These are phyloP conservation scores for Pseudomugil gertrudae DNA, from an alignment of 2,797 vertebrate species.

Conservation along the genomic window DNA sequence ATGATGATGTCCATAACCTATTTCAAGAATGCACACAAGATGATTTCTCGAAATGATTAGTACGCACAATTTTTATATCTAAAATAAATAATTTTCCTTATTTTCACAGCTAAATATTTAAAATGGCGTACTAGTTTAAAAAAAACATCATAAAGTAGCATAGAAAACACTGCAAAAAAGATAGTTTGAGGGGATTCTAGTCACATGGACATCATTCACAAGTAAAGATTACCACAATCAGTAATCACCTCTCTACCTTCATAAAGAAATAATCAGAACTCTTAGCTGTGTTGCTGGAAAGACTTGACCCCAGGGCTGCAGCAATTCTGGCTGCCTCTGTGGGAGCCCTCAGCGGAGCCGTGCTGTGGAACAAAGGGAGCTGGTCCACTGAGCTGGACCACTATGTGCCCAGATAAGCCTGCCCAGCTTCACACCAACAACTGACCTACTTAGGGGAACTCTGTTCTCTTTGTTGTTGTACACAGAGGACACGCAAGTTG, in stretches of 20 bases:
- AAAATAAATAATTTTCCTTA: background rate
- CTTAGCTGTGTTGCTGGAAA: conserved; percentile 55
- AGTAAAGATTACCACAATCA: conserved; percentile 13
- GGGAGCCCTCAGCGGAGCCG: conserved; percentile 61
- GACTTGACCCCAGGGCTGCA: conserved; percentile 59
- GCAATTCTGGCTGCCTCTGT: conserved; percentile 61
- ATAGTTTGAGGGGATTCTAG: conserved; percentile 1
- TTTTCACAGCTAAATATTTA: background rate
- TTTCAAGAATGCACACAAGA: no score
- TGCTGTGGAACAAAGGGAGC: conserved; percentile 68
- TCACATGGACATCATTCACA: conserved; percentile 11
- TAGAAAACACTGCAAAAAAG: background rate
- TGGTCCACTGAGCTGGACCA: conserved; percentile 69
- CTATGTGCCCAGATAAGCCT: conserved; percentile 71
- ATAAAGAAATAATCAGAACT: conserved; percentile 20
- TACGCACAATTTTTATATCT: background rate
- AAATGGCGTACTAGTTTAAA: background rate
- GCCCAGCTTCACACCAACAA: conserved; percentile 62
- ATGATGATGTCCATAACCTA: no score
- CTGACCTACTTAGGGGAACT: conserved; percentile 77
- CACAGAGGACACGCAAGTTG: conserved; percentile 40
- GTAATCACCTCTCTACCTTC: conserved; percentile 37
- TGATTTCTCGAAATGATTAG: background rate
- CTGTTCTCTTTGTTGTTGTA: conserved; percentile 56
- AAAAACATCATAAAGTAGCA: background rate